Evolutionary conservation across 2,888 invertebrate species (phyloP).

Genomic region (Polydrusus cervinus): DNA sequence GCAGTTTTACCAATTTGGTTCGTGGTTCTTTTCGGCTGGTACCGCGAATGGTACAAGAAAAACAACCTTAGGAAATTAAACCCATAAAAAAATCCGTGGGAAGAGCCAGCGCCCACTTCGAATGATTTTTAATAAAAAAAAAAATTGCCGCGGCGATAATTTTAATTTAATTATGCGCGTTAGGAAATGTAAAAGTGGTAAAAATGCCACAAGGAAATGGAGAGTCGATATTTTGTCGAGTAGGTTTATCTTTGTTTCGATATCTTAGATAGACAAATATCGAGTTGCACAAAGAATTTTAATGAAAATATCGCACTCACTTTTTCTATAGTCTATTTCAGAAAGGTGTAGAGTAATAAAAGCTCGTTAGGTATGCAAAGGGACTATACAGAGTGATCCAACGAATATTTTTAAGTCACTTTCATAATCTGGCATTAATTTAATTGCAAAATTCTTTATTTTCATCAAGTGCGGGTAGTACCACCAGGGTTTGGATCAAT

Average conservation of each 20-base stretch:
- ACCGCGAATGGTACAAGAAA: constrained; percentile 21
- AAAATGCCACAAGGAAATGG: constrained; percentile 24
- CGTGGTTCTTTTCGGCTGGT: constrained; percentile 21
- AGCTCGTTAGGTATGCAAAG: no score
- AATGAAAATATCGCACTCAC: no score
- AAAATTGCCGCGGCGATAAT: constrained; percentile 14
- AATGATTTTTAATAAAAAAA: constrained; percentile 8
- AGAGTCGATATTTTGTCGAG: constrained; percentile 7
- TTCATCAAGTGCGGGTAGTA: no score
- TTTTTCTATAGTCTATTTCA: no score
- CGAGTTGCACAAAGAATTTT: no score
- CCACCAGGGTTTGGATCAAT: no score
- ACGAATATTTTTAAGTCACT: no score
- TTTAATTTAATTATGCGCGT: constrained; percentile 19
- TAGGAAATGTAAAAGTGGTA: not conserved
- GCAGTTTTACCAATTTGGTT: constrained; percentile 31
- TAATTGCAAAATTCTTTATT: no score
- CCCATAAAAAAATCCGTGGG: constrained; percentile 31
- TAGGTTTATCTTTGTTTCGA: constrained; percentile 9
- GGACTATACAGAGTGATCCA: no score
- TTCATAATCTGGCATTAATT: no score
- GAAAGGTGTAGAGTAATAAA: no score
- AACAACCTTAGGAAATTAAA: constrained; percentile 25
- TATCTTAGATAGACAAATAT: constrained; percentile 9
- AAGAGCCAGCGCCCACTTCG: constrained; percentile 34